Evolutionary conservation across 2,113 vertebrate species (phyloP), one percentile per base, ranked within the genome.

Genomic region (Odontesthes bonariensis): DNA sequence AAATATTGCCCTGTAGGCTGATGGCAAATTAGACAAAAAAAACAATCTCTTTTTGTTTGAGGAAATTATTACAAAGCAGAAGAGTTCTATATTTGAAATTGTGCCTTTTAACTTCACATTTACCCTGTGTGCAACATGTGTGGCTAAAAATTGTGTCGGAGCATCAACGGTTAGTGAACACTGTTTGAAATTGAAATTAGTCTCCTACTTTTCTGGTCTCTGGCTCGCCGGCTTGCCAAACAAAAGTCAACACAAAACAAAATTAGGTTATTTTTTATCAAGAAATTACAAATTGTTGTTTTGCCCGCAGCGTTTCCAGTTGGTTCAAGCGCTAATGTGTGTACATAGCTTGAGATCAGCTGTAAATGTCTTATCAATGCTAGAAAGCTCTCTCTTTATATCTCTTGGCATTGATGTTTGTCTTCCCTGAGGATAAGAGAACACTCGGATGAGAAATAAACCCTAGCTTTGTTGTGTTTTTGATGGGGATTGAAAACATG

Each of bases 401-500:
- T 53, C 20, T 52, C 62, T 73, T 31, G 16, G 38, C 22, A 32
- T 49, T 44, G 51, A 73, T 73, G n/a, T 61, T 35, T 60, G 52
- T 16, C 42, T 35, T 64, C 51, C 65, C 51, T 2, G 42, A 62
- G 60, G 65, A 79, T 1, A 31, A 6, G n/a, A 23, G 40, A 57
- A 55, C 35, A 55, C 42, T 32, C 65, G 27, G 42, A 49, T 69
- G 46, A 56, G 60, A 64, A 56, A 63, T 62, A 27, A 16, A 51
- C 42, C 35, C 53, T 4, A 14, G 42, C 51, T 17, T 16, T 49
- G 47, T 65, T 52, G 38, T 55, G 53, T 57, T 81, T 47, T 69
- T 27, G 33, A 71, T 61, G 66, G 56, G 61, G 44, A 67, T 66
- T 72, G 73, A 56, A 69, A 77, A 72, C 63, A 65, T 38, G 58